Conservation (phyloP, 64 coral and sea anemone species). For the Porites lutea region DNA sequence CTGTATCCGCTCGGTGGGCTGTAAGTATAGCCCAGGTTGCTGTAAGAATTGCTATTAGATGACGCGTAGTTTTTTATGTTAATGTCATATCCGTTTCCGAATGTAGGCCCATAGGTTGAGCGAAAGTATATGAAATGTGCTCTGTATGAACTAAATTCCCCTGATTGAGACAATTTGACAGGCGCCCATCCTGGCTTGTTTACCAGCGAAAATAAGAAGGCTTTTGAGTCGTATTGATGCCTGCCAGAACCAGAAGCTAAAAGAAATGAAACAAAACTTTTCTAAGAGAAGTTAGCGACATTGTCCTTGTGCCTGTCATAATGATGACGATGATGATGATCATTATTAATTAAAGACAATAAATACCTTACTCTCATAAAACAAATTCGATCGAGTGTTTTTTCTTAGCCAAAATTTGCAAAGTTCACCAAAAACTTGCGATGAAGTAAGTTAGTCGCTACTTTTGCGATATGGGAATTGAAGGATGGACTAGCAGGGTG, state of each 20-base stretch:
- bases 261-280: neutral
- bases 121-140: neutral
- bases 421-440: too few species aligned
- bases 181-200: neutral
- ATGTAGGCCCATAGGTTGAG: neutral
- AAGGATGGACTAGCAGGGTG: too few species aligned
- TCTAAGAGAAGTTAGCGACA: too few species aligned
- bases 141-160: neutral
- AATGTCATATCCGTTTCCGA: neutral
- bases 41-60: neutral
- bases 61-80: neutral
- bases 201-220: neutral
- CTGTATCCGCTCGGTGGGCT: neutral
- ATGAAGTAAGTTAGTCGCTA: too few species aligned
- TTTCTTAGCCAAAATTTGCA: too few species aligned
- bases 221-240: neutral
- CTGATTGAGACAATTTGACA: neutral
- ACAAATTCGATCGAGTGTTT: too few species aligned
- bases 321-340: too few species aligned
- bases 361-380: too few species aligned
- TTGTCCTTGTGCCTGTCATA: too few species aligned
- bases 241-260: neutral
- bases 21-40: neutral
- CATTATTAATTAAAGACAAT: too few species aligned
- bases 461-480: too few species aligned